These are phyloP conservation scores for Melanotaenia parkinsoni DNA, from an alignment of 2,797 vertebrate species.

Conservation along the genomic window DNA sequence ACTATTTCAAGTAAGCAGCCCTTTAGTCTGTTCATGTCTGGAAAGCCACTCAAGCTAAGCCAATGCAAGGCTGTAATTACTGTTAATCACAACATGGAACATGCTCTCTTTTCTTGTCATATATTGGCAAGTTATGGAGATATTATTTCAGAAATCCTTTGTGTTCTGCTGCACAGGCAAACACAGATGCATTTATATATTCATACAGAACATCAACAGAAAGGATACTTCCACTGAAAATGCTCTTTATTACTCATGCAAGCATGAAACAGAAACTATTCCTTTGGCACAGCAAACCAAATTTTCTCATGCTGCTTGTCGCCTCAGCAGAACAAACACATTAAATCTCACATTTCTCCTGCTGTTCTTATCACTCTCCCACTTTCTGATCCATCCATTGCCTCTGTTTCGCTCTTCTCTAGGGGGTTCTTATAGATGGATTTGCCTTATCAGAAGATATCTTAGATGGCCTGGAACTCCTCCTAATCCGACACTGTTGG, in stretches of 20 bases:
- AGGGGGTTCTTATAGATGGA: slow-evolving; percentile 64
- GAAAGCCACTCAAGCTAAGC: slow-evolving; percentile 18
- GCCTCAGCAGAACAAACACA: slow-evolving; percentile 43
- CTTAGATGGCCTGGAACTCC: slow-evolving; percentile 59
- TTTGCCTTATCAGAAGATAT: slow-evolving; percentile 67
- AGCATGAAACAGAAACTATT: slow-evolving; percentile 8
- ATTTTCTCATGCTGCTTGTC: slow-evolving; percentile 20
- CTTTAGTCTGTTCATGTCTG: slow-evolving; percentile 18
- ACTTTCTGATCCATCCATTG: slow-evolving; percentile 55
- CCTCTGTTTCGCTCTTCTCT: slow-evolving; percentile 43
- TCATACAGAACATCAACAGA: background rate
- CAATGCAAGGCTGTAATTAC: slow-evolving; percentile 17
- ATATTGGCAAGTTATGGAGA: slow-evolving; percentile 1
- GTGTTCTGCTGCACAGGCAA: background rate
- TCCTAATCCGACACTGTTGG: slow-evolving; percentile 65
- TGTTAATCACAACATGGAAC: slow-evolving; percentile 6
- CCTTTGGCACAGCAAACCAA: slow-evolving; percentile 17
- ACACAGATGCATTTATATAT: background rate
- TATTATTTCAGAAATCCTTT: slow-evolving; percentile 5
- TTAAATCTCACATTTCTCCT: slow-evolving; percentile 42
- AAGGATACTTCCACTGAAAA: background rate
- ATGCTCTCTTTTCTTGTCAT: slow-evolving; percentile 2
- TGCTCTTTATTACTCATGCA: background rate
- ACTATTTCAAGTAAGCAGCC: slow-evolving; percentile 10
- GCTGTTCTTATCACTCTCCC: slow-evolving; percentile 56